Conservation (phyloP, 2,113 vertebrate genomes). For the Osmerus eperlanus region DNA sequence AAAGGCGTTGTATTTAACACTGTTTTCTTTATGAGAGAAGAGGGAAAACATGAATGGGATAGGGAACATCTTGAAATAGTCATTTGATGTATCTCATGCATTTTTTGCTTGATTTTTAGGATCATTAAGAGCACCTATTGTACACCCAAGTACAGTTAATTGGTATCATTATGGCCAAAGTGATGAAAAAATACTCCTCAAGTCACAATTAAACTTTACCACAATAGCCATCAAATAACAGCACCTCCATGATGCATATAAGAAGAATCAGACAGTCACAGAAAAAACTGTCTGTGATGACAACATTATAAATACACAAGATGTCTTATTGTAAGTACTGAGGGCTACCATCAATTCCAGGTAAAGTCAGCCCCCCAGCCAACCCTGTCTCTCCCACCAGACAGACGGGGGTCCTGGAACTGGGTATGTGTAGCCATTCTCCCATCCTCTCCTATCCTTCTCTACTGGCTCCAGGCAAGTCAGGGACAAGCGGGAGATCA, state of each 20-base stretch:
- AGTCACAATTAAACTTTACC: background rate
- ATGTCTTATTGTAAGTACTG: constrained; percentile 34
- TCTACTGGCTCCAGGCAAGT: constrained; percentile 59
- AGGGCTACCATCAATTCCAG: constrained; percentile 43
- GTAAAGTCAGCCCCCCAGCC: constrained; percentile 23
- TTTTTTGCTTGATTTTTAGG: background rate
- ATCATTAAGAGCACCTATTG: background rate
- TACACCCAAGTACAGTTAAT: background rate
- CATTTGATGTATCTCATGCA: constrained; percentile 16
- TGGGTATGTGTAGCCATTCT: constrained; percentile 32
- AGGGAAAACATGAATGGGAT: constrained; percentile 24
- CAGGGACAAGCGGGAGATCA: constrained; percentile 74
- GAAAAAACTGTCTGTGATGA: too few relatives aligned
- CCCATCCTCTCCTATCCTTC: constrained; percentile 51
- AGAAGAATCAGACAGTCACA: too few relatives aligned
- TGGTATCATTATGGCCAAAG: constrained; percentile 8
- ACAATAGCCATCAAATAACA: background rate
- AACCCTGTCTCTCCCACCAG: constrained; percentile 46
- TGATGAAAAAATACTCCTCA: constrained; percentile 7
- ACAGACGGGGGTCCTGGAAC: constrained; percentile 41
- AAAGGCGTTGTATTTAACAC: constrained; percentile 40
- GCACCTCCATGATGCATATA: background rate
- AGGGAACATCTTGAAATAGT: constrained; percentile 16
- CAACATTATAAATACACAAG: constrained; percentile 50
- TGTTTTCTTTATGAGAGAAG: constrained; percentile 33